A percentile compares a stretch with the other conserved stretches of the same genome.
phyloP scores from a whole-genome alignment of 2,797 vertebrate species.

The Sciaenops ocellatus region DNA sequence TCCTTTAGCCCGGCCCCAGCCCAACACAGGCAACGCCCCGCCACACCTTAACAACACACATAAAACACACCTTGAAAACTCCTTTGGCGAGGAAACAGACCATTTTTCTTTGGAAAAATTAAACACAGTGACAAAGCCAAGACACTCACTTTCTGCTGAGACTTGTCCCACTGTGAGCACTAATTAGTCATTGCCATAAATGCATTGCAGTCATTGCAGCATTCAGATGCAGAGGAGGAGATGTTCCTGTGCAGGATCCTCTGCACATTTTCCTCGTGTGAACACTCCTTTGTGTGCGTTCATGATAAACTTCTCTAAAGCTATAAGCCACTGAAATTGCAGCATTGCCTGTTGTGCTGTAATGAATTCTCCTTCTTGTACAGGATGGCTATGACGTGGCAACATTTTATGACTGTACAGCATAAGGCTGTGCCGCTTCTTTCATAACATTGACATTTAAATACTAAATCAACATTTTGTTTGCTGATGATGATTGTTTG shows the following conservation, averaged over 20 bases:
- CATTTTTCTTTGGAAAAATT: conserved; percentile 34
- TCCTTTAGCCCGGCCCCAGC: background rate
- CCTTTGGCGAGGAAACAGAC: background rate
- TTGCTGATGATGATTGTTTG: too few species aligned
- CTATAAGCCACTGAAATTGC: conserved; percentile 48
- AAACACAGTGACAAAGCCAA: conserved; percentile 3
- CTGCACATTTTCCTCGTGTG: conserved; percentile 31
- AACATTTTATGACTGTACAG: conserved; percentile 13
- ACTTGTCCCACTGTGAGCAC: conserved; percentile 37
- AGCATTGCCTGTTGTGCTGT: conserved; percentile 23
- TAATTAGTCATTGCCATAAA: conserved; percentile 11
- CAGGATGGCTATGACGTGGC: conserved; percentile 5
- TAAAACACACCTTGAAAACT: conserved; percentile 54
- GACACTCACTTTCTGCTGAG: conserved; percentile 33
- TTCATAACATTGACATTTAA: too few species aligned
- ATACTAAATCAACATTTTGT: too few species aligned
- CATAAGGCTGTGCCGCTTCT: background rate
- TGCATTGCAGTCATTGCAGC: background rate
- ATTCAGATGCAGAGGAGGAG: conserved; percentile 12
- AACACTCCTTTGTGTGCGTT: conserved; percentile 1
- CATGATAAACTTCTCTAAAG: conserved; percentile 41
- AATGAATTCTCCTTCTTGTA: conserved; percentile 4
- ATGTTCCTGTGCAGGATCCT: conserved; percentile 10
- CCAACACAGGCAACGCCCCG: conserved; percentile 57
- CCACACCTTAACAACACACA: conserved; percentile 43